phyloP scores from a whole-genome alignment of 2,113 vertebrate species.

The Elachura formosa region DNA sequence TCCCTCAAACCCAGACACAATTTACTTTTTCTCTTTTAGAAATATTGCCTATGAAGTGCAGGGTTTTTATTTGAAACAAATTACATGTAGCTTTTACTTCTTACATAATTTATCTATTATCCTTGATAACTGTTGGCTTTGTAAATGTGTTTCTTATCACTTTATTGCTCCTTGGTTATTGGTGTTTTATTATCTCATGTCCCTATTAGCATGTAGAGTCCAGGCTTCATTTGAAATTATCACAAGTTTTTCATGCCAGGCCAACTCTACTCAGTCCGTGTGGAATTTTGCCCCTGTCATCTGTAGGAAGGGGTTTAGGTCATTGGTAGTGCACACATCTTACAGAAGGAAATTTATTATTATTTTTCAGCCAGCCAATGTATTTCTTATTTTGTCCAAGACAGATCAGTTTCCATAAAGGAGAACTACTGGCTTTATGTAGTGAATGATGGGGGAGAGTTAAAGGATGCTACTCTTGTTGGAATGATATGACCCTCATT shows the following conservation, averaged over 20 bases:
- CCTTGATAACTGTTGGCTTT: not conserved
- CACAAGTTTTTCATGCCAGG: not conserved
- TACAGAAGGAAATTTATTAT: not conserved
- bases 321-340: not conserved
- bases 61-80: not conserved
- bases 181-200: not conserved
- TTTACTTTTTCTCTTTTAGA: not conserved
- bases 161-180: not conserved
- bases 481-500: not conserved
- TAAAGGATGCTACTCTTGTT: not conserved
- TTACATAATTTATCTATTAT: not conserved
- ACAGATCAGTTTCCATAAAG: not conserved
- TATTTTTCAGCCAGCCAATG: not conserved
- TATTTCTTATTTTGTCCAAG: not conserved
- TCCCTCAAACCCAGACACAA: not conserved
- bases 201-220: not conserved
- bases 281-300: not conserved
- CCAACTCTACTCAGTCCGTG: not conserved
- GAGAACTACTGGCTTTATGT: not conserved
- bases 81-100: not conserved
- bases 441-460: not conserved
- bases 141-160: not conserved
- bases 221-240: not conserved
- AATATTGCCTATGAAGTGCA: not conserved
- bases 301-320: not conserved